These are phyloP conservation scores for Grus americana DNA, from an alignment of 2,113 vertebrate genomes.

Conservation along the genomic window DNA sequence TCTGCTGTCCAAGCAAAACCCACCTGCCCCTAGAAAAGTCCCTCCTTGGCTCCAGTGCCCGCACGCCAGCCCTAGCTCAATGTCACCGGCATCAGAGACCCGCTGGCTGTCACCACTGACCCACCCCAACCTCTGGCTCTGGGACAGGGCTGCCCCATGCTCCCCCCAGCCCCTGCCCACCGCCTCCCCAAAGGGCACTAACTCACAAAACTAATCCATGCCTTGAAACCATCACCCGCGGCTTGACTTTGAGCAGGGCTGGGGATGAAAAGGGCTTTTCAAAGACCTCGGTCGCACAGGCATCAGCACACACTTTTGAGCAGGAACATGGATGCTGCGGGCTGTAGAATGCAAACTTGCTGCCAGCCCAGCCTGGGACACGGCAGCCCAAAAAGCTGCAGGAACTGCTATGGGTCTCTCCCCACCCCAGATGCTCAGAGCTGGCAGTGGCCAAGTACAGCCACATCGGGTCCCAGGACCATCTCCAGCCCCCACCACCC, in stretches of 20 bases:
- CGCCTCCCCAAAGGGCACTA: not conserved
- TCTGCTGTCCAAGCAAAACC: not conserved
- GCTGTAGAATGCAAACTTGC: not conserved
- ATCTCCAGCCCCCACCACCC: not conserved
- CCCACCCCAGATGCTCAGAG: accelerated
- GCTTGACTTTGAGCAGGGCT: accelerated
- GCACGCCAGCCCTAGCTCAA: not conserved
- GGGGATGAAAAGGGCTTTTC: not conserved
- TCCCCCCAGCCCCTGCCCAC: not conserved
- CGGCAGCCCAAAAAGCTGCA: not conserved
- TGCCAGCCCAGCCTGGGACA: not conserved
- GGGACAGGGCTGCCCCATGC: not conserved
- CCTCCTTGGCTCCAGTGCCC: not conserved
- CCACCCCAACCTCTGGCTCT: not conserved
- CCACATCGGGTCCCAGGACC: not conserved
- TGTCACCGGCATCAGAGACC: not conserved
- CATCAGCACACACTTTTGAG: accelerated
- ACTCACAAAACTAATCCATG: not conserved
- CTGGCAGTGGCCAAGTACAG: accelerated
- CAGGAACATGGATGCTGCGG: not conserved
- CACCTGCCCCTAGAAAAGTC: not conserved
- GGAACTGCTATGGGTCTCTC: accelerated
- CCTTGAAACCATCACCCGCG: not conserved
- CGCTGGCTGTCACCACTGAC: no score
- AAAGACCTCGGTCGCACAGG: not conserved